phyloP scores from a whole-genome alignment of 2,888 invertebrate genomes.

The Polietes domitor region DNA sequence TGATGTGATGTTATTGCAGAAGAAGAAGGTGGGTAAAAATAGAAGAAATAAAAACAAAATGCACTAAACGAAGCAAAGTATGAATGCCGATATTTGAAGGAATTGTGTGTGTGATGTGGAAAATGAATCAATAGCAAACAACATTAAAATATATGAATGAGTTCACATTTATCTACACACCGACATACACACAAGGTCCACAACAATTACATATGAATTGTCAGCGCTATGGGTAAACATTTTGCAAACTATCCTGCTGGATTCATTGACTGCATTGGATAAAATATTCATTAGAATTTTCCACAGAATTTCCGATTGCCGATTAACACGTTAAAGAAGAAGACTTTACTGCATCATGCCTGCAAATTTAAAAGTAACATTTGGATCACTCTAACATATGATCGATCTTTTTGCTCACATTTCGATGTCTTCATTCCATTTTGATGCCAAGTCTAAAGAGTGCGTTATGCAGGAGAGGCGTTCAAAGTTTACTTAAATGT shows the following conservation, averaged over 20 bases:
- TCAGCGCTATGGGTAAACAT: not conserved
- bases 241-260: constrained; percentile 5
- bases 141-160: not conserved
- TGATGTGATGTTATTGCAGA: no score
- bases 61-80: not conserved
- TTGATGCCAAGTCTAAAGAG: no score
- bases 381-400: no score
- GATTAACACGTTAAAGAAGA: no score
- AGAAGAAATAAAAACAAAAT: not conserved
- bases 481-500: no score
- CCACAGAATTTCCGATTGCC: not conserved
- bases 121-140: not conserved
- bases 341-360: no score
- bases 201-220: not conserved
- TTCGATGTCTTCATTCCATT: no score
- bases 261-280: not conserved
- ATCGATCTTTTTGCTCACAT: no score
- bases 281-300: not conserved
- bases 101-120: no score
- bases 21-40: not conserved
- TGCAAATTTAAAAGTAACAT: no score
- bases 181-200: not conserved
- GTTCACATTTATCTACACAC: not conserved
- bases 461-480: no score
- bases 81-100: not conserved